Base-by-base conservation (phyloP, 2,113 vertebrate genomes). In the Tetrax tetrax region DNA sequence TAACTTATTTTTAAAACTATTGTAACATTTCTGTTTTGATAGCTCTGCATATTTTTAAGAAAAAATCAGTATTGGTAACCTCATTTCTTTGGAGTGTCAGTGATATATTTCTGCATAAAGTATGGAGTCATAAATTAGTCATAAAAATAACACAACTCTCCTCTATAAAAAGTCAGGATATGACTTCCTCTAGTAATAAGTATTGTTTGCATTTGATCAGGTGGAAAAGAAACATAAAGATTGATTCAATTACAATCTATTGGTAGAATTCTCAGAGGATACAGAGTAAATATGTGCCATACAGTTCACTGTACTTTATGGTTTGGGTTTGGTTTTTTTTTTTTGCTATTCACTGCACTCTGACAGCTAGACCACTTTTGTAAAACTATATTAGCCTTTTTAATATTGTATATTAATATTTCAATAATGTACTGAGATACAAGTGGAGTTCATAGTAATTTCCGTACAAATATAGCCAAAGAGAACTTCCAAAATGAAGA, bases 251-350 rank as follows among this genome's bases (percentile, higher is more conserved):
- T 60, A 38, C 8, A 56, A 23, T 20, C 18, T 87, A 25, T 51
- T 50, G 27, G 53, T 48, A 61, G 38, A 70, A 6, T 35, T 79
- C 10, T 85, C 27, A 6, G 20, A 78, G 21, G 18, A 48, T 38
- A 68, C 0, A 3, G 23, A 64, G 29, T 29, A 13, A 61, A 33
- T 37, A 7, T 1, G 0, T 53, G 27, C 19, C 37, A 45, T 3
- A 37, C 6, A 48, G 27, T 66, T 94, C n/a, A 47, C 37, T 43
- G 21, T 74, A 14, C 18, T 53, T 66, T 20, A 47, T 53, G 21
- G 6, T 48, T 56, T 77, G 19, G 41, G 41, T 5, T 14, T 38
- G 38, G 9, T 38, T 48, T 80, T 90, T 83, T 50, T 35, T 14
- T 84, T 68, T 91, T 75, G 4, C 23, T 54, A 12, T 79, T 85